These are phyloP conservation scores for Agrypnia vestita DNA, from an alignment of 1,140 invertebrate species.

Conservation along the genomic window DNA sequence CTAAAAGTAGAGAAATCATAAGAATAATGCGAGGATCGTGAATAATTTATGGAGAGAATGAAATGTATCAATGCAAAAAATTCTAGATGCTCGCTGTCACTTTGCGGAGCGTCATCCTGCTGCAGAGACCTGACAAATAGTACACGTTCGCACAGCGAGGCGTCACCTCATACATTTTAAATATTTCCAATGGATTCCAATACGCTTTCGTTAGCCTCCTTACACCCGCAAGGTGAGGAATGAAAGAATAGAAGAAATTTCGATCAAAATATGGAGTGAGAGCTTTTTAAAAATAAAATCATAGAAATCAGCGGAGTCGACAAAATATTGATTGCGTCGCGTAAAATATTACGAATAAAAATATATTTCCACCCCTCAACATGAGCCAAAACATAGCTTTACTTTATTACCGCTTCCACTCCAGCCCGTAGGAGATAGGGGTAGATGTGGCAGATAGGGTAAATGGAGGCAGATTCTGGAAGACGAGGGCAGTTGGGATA, in stretches of 20 bases:
- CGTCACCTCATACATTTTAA: constrained; percentile 1
- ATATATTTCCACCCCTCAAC: not conserved
- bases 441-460: too few species aligned
- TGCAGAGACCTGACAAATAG: not conserved
- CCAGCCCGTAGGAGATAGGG: too few species aligned
- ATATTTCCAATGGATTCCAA: constrained; percentile 12
- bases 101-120: too few species aligned
- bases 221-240: too few species aligned
- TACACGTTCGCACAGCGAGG: not conserved
- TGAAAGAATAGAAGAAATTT: not conserved
- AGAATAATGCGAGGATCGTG: too few species aligned
- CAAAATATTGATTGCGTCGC: not conserved
- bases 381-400: not conserved
- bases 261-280: not conserved
- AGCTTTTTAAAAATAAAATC: constrained; percentile 1
- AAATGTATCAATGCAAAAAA: too few species aligned
- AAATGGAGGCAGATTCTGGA: too few species aligned
- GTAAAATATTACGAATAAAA: constrained; percentile 24
- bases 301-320: not conserved
- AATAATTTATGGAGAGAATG: too few species aligned
- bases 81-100: too few species aligned
- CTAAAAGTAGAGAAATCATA: too few species aligned
- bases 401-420: too few species aligned
- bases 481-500: too few species aligned
- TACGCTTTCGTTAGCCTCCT: not conserved